Percentiles rank a stretch among this genome's conserved stretches.
phyloP scores from a whole-genome alignment of 2,113 vertebrate species.

The Dicerorhinus sumatrensis region DNA sequence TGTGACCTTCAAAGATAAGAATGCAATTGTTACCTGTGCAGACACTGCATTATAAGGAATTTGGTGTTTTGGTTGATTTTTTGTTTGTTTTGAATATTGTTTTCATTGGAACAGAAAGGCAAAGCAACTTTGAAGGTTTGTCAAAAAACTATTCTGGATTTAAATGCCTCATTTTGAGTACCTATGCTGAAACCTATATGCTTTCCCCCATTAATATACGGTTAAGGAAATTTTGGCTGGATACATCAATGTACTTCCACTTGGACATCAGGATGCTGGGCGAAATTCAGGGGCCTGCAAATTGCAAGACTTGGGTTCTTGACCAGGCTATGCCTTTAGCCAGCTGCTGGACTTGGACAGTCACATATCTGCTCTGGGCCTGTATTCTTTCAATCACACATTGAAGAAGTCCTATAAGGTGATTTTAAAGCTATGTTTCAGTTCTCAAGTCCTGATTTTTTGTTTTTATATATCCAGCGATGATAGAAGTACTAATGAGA shows the following conservation, averaged over 20 bases:
- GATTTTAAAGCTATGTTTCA: not conserved
- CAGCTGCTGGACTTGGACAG: not conserved
- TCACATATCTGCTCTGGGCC: not conserved
- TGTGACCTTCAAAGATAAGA: constrained; percentile 10
- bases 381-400: not conserved
- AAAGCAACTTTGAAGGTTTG: not conserved
- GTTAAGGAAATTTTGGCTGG: not conserved
- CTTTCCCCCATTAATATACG: not conserved
- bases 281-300: not conserved
- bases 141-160: not conserved
- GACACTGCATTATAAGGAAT: not conserved
- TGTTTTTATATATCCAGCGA: not conserved
- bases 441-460: not conserved
- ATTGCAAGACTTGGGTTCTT: not conserved
- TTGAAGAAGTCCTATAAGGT: not conserved
- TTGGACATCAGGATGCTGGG: not conserved
- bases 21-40: not conserved
- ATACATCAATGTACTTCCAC: not conserved
- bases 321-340: not conserved
- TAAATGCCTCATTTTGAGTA: not conserved
- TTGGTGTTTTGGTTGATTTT: not conserved
- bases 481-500: not conserved
- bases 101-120: not conserved
- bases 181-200: not conserved
- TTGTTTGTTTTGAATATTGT: not conserved